Conservation (phyloP, 2,113 vertebrate genomes). For the Tringa solitaria region DNA sequence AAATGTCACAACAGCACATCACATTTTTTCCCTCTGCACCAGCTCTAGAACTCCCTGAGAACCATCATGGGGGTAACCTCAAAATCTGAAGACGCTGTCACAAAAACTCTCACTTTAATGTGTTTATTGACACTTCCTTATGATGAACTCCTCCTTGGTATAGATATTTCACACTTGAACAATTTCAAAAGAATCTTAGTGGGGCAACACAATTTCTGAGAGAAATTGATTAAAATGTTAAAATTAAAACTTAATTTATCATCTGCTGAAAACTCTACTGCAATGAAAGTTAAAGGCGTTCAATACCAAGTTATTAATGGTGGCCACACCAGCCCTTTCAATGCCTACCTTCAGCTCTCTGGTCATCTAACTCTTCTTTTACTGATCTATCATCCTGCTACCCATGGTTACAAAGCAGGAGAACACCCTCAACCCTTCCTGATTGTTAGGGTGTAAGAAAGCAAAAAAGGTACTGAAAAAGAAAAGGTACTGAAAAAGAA, state of each 20-base stretch:
- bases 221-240: neutral
- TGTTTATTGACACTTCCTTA: neutral
- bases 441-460: neutral
- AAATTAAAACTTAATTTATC: neutral
- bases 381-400: neutral
- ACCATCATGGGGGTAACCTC: neutral
- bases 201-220: neutral
- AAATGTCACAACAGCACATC: accelerated
- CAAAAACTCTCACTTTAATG: neutral
- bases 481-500: neutral
- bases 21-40: neutral
- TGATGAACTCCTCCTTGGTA: neutral
- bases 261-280: neutral
- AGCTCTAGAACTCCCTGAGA: neutral
- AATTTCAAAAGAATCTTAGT: neutral
- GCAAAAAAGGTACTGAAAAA: neutral
- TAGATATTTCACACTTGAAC: neutral
- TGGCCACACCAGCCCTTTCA: neutral
- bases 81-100: neutral
- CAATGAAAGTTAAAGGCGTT: neutral
- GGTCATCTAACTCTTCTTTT: neutral
- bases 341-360: neutral
- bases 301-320: neutral
- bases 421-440: neutral
- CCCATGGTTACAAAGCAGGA: neutral